Evolutionary conservation across 2,113 vertebrate genomes (phyloP), one percentile per base, ranked within the genome.

Genomic region (Vidua macroura): DNA sequence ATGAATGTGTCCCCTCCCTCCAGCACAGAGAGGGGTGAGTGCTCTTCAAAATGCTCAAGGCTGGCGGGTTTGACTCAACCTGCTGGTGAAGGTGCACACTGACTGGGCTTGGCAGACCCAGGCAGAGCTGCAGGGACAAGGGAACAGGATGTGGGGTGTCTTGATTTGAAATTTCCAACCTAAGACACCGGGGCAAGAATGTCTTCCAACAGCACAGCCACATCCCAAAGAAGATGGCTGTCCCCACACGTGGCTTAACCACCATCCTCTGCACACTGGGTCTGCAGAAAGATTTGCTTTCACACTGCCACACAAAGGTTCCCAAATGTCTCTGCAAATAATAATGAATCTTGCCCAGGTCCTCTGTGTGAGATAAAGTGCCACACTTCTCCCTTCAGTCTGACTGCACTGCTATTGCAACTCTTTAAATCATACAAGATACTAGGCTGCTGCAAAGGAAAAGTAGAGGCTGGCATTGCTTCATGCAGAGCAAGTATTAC

Each of bases 281-380:
- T 35, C 53, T 73, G n/a, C 2, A 76, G 59, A 19, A 90, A 68
- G 56, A 85, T 79, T 59, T 69, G 81, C 27, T 83, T 83, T 46
- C 67, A 78, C 1, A 1, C 83, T 68, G 75, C 56, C 15, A 63
- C 60, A 55, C 59, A 52, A 48, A 93, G 48, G 60, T 11, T 78
- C 64, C 59, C 83, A 88, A 88, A 88, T 23, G 76, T 77, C 93
- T 53, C 73, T 84, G 83, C 88, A 96, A 93, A 75, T 78, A 86
- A 77, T 83, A 74, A 86, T 55, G n/a, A 84, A 63, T 72, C 53
- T 53, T 72, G 69, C 58, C 52, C 73, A 78, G 56, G 51, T 60
- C 83, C 64, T 84, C 64, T 43, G 56, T 53, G 88, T 52, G 58
- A 94, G 49, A 84, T 77, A 95, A 94, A 94, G 88, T 3, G 9